Conservation (phyloP, 2,888 invertebrate species). For the Andricus curvator region DNA sequence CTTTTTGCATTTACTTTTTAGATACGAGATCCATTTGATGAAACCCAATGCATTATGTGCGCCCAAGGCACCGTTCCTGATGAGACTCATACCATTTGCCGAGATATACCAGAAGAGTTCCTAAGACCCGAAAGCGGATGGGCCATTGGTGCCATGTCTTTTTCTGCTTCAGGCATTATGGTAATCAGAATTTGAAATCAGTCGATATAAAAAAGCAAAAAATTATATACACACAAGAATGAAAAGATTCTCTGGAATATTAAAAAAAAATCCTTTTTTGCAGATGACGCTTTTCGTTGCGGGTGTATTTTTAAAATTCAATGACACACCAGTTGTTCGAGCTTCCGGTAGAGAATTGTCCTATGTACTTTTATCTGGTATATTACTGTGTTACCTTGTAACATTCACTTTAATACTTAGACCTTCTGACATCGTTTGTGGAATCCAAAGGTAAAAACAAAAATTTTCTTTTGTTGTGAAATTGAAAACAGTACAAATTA, state of each 20-base stretch:
- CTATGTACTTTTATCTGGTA: slow-evolving; percentile 94
- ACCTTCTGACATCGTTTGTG: slow-evolving; percentile 92
- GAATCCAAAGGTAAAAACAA: slow-evolving; percentile 88
- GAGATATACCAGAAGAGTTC: slow-evolving; percentile 90
- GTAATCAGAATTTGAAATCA: slow-evolving; percentile 78
- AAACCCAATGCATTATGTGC: slow-evolving; percentile 91
- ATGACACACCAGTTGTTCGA: slow-evolving; percentile 97
- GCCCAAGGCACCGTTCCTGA: slow-evolving; percentile 91
- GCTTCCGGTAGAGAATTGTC: slow-evolving; percentile 95
- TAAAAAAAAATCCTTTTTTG: slow-evolving; percentile 26
- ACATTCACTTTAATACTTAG: slow-evolving; percentile 94
- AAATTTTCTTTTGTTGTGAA: neutral
- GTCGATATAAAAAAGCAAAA: neutral
- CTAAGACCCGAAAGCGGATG: slow-evolving; percentile 90
- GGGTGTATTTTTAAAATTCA: slow-evolving; percentile 90
- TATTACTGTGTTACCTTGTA: slow-evolving; percentile 94
- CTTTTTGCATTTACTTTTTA: slow-evolving; percentile 69
- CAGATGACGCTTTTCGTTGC: slow-evolving; percentile 83
- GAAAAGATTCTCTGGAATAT: neutral
- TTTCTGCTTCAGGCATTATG: slow-evolving; percentile 91
- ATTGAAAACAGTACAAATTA: too few relatives aligned
- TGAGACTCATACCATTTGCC: slow-evolving; percentile 85
- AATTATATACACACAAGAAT: neutral
- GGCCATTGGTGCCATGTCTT: slow-evolving; percentile 96
- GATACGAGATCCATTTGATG: slow-evolving; percentile 89